A percentile compares a stretch with the other conserved stretches of the same genome.
Conservation (phyloP, 2,113 vertebrate species). For the Peromyscus maniculatus region DNA sequence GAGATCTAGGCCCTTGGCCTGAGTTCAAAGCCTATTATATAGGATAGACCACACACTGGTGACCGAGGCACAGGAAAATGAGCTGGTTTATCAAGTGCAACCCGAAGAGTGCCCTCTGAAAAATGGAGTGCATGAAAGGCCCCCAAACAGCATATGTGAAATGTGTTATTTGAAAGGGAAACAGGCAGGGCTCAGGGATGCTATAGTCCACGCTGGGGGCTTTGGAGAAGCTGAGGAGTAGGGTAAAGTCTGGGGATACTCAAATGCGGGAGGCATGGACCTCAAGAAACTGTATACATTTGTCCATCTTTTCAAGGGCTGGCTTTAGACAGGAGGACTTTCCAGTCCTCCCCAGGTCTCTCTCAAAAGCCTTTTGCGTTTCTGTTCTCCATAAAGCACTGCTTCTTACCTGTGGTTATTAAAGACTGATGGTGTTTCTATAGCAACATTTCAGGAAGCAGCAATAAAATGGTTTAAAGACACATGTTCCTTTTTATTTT, state of each 20-base stretch:
- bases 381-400: not conserved
- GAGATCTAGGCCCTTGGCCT: not conserved
- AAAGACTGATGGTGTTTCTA: conserved; percentile 20
- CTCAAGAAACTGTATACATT: not conserved
- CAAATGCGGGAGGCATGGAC: not conserved
- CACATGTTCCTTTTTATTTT: not conserved
- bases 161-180: not conserved
- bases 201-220: not conserved
- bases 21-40: not conserved
- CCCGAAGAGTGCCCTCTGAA: not conserved
- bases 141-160: not conserved
- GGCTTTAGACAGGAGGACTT: not conserved
- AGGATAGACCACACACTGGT: not conserved
- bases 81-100: not conserved
- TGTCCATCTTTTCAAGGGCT: not conserved
- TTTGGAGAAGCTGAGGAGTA: not conserved
- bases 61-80: not conserved
- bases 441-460: conserved; percentile 12
- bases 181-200: not conserved
- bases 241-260: not conserved
- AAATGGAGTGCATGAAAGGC: not conserved
- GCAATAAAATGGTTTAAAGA: not conserved
- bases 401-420: not conserved
- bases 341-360: not conserved
- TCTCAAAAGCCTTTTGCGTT: not conserved